Conservation (phyloP, 2,888 invertebrate genomes). For the Clitarchus hookeri region DNA sequence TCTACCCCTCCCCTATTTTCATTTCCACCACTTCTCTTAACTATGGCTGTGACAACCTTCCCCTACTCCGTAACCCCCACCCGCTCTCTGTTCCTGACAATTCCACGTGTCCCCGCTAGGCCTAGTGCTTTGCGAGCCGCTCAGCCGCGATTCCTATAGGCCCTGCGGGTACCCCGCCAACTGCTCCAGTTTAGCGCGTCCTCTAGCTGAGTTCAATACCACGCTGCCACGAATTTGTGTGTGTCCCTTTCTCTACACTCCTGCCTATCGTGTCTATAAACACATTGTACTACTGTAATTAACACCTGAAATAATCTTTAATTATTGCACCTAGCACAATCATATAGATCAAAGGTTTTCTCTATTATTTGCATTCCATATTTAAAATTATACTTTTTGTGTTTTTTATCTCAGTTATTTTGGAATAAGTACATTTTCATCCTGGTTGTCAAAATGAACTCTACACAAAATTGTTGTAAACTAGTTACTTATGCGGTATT, state of each 20-base stretch:
- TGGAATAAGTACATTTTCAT: too few species aligned
- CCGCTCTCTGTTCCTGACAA: not conserved
- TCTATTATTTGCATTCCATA: too few species aligned
- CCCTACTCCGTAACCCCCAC: not conserved
- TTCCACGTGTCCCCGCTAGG: not conserved
- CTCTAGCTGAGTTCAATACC: not conserved
- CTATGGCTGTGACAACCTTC: not conserved
- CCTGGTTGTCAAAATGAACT: too few species aligned
- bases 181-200: not conserved
- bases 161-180: not conserved
- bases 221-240: not conserved
- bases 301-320: too few species aligned
- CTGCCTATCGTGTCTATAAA: too few species aligned
- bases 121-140: not conserved
- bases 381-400: too few species aligned
- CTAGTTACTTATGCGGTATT: too few species aligned
- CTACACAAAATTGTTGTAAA: too few species aligned
- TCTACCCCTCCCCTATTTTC: not conserved
- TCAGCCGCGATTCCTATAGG: constrained; percentile 22
- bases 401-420: too few species aligned
- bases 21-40: not conserved
- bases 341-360: too few species aligned
- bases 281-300: too few species aligned
- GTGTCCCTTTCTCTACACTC: not conserved
- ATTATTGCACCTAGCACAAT: too few species aligned